Percentiles rank a stretch among this genome's conserved stretches.
phyloP scores from a whole-genome alignment of 2,888 invertebrate species.

The Shargacucullia verbasci region DNA sequence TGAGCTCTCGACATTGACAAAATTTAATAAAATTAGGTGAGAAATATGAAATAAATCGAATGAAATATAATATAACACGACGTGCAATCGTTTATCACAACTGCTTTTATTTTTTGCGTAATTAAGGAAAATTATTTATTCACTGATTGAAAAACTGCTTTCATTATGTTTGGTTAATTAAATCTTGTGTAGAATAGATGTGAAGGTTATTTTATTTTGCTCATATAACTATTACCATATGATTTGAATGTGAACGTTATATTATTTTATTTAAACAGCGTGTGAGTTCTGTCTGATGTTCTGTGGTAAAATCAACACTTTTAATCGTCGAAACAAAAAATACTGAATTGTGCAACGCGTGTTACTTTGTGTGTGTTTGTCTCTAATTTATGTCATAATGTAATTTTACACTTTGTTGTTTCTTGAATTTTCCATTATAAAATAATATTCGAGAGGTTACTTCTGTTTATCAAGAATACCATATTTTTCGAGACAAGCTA shows the following conservation, averaged over 20 bases:
- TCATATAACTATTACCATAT: conserved; percentile 18
- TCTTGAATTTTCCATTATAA: background rate
- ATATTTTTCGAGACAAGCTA: conserved; percentile 22
- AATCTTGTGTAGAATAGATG: conserved; percentile 21
- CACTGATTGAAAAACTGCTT: conserved; percentile 7
- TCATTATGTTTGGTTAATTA: conserved; percentile 2
- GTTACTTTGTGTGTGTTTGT: conserved; percentile 28
- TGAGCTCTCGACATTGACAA: background rate
- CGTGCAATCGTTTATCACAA: conserved; percentile 20
- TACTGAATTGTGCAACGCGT: background rate
- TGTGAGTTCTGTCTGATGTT: conserved; percentile 1
- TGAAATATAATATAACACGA: conserved; percentile 3
- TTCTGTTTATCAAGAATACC: background rate
- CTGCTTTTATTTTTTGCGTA: conserved; percentile 11
- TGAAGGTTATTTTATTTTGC: conserved; percentile 24
- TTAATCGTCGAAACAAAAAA: conserved; percentile 3
- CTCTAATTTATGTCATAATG: conserved; percentile 9
- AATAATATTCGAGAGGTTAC: background rate
- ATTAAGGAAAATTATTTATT: conserved; percentile 11
- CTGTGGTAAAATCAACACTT: conserved; percentile 6
- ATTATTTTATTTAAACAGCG: conserved; percentile 7
- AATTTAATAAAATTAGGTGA: conserved; percentile 9
- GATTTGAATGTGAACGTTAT: conserved; percentile 1
- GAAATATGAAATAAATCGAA: background rate
- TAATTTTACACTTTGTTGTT: background rate